Conservation (phyloP, 2,888 invertebrate species). For the Polydesmus complanatus region DNA sequence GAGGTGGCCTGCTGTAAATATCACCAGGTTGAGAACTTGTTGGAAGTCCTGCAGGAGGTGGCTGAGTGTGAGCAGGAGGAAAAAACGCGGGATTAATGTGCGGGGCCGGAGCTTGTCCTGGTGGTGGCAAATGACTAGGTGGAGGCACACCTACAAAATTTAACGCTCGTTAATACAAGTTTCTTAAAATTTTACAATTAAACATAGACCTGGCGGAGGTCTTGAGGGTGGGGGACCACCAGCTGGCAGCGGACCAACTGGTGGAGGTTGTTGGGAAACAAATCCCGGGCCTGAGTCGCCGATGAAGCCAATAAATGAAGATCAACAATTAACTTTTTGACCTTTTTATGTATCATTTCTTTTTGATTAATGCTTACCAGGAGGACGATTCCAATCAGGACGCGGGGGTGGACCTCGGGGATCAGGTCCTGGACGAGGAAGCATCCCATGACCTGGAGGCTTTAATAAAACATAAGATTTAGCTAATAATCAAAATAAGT, state of each 20-base stretch:
- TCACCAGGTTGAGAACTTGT: slow-evolving; percentile 40
- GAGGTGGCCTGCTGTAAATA: slow-evolving; percentile 29
- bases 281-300: not conserved
- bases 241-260: slow-evolving; percentile 17
- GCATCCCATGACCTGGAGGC: slow-evolving; percentile 22
- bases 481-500: not conserved
- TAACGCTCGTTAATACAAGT: not conserved
- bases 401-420: slow-evolving; percentile 43
- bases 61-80: slow-evolving; percentile 50
- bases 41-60: slow-evolving; percentile 40
- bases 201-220: slow-evolving; percentile 18
- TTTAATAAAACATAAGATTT: slow-evolving; percentile 6
- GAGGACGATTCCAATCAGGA: slow-evolving; percentile 60
- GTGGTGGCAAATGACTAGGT: slow-evolving; percentile 31
- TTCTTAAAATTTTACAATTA: not conserved
- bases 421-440: slow-evolving; percentile 26
- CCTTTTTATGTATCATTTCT: too few species aligned
- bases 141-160: slow-evolving; percentile 5
- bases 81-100: slow-evolving; percentile 97
- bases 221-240: slow-evolving; percentile 19
- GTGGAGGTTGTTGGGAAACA: slow-evolving; percentile 8
- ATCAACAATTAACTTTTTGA: too few species aligned
- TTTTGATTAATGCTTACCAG: slow-evolving; percentile 36
- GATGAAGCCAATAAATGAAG: too few species aligned
- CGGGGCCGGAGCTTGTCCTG: slow-evolving; percentile 49